Percentiles rank a stretch among this genome's conserved stretches.
These are phyloP conservation scores for Urocitellus parryii DNA, from an alignment of 2,113 vertebrate species.

Conservation along the genomic window DNA sequence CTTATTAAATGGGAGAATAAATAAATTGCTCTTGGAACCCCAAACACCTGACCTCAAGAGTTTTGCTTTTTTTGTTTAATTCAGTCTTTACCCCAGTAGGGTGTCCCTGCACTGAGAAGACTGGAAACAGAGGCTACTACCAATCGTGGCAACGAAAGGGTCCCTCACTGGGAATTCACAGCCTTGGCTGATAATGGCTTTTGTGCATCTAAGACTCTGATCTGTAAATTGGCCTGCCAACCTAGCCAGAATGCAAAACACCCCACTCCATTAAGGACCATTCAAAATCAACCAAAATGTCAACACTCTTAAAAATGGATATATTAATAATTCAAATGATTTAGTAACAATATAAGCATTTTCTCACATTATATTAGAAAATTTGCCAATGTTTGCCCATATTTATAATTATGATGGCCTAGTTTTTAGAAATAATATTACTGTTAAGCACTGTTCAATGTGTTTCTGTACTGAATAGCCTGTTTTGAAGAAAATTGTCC, in stretches of 20 bases:
- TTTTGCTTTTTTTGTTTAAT: not conserved
- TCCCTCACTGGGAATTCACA: constrained; percentile 47
- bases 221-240: constrained; percentile 70
- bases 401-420: constrained; percentile 64
- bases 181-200: constrained; percentile 45
- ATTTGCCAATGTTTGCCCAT: constrained; percentile 55
- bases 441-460: not conserved
- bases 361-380: constrained; percentile 64
- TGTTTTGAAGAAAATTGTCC: constrained; percentile 31
- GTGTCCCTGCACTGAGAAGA: not conserved
- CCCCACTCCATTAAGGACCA: constrained; percentile 45
- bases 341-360: constrained; percentile 51
- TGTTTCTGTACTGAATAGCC: constrained; percentile 34
- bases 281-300: constrained; percentile 65
- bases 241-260: constrained; percentile 55
- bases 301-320: constrained; percentile 62
- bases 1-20: constrained; percentile 38
- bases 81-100: constrained; percentile 24
- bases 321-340: constrained; percentile 65
- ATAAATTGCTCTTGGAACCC: not conserved
- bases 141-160: not conserved
- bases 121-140: not conserved
- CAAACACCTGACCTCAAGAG: not conserved
- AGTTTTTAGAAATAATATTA: constrained; percentile 62
- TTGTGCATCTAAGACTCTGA: constrained; percentile 17